Evolutionary conservation across 2,113 vertebrate genomes (phyloP).

Genomic region (Bufo gargarizans): DNA sequence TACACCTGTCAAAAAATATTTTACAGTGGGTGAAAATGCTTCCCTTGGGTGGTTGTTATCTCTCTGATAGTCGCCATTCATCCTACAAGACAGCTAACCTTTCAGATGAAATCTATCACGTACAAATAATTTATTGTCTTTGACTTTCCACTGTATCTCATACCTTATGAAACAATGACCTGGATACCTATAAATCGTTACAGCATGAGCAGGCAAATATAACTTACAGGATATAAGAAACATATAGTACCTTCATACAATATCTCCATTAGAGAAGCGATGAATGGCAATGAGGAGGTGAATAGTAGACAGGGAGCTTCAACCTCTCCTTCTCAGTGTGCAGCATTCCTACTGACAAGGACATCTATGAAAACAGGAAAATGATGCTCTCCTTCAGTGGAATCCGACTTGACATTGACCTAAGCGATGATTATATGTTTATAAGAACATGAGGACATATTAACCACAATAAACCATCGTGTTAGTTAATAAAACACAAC

Average conservation of each 20-base stretch:
- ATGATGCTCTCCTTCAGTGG: neutral
- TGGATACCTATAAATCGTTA: conserved; percentile 36
- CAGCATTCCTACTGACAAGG: neutral
- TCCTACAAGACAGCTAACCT: conserved; percentile 45
- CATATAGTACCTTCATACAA: neutral
- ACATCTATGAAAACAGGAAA: neutral
- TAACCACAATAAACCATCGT: too few relatives aligned
- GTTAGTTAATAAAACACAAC: too few relatives aligned
- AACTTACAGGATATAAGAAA: conserved; percentile 11
- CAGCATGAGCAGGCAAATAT: neutral
- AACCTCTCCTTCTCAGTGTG: neutral
- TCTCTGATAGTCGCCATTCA: conserved; percentile 40
- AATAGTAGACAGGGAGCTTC: neutral
- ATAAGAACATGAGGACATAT: too few relatives aligned
- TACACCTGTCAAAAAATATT: conserved; percentile 52
- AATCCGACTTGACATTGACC: neutral
- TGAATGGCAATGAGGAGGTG: neutral
- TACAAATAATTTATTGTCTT: conserved; percentile 51
- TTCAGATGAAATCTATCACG: conserved; percentile 42
- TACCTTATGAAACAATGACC: conserved; percentile 41
- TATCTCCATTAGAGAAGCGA: neutral
- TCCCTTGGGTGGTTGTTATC: conserved; percentile 53
- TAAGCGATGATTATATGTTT: neutral
- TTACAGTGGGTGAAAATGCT: conserved; percentile 37
- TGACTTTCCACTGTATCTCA: conserved; percentile 46